Evolutionary conservation across 2,888 invertebrate species (phyloP).

Genomic region (Coelinius sp.): DNA sequence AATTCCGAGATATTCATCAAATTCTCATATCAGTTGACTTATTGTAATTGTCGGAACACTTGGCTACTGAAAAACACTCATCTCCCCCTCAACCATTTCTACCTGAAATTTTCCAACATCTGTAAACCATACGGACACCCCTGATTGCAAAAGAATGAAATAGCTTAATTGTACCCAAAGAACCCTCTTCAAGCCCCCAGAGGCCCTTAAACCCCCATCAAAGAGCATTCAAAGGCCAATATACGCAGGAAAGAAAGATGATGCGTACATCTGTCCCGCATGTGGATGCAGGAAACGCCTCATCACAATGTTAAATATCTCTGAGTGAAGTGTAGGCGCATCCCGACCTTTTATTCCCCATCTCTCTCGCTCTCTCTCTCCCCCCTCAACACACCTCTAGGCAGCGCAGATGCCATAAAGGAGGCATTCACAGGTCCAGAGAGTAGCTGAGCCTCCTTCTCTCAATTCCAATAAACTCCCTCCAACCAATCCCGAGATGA

Average conservation of each 20-base stretch:
- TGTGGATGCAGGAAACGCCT: slow-evolving; percentile 63
- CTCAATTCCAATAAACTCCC: not conserved
- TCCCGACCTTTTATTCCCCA: slow-evolving; percentile 5
- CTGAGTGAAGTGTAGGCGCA: slow-evolving; percentile 16
- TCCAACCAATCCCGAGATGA: slow-evolving; percentile 53
- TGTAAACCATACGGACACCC: not conserved
- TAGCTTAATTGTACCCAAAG: not conserved
- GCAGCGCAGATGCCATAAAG: not conserved
- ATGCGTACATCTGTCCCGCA: slow-evolving; percentile 53
- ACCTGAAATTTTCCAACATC: not conserved
- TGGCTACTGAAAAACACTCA: too few species aligned
- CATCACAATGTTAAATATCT: slow-evolving; percentile 55
- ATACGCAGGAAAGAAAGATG: slow-evolving; percentile 39
- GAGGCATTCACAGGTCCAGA: slow-evolving; percentile 38
- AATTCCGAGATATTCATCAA: too few species aligned
- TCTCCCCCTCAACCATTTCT: not conserved
- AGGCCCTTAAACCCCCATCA: not conserved
- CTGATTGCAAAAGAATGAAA: not conserved
- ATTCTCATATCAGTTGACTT: too few species aligned
- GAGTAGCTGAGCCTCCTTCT: slow-evolving; percentile 35
- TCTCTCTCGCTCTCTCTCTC: slow-evolving; percentile 11
- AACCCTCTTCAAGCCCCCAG: not conserved
- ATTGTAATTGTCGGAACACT: too few species aligned
- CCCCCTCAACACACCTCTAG: not conserved
- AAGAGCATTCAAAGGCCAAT: slow-evolving; percentile 26